These are phyloP conservation scores for Drosophila anomalata DNA, from an alignment of 2,888 invertebrate species.

Conservation along the genomic window DNA sequence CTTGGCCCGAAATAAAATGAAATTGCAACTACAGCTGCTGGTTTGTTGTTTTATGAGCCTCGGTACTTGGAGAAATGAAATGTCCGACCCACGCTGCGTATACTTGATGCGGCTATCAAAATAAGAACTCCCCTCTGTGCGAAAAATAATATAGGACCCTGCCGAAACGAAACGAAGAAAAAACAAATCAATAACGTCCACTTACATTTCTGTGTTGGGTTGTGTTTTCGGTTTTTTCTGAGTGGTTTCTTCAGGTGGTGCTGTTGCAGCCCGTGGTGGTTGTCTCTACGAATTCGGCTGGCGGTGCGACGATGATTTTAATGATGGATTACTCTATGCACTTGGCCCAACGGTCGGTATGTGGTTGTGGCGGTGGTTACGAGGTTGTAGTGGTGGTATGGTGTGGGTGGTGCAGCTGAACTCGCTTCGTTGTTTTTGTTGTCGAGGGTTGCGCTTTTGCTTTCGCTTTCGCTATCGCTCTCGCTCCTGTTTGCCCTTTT, in stretches of 20 bases:
- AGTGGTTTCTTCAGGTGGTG: conserved; percentile 21
- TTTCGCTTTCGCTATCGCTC: conserved; percentile 13
- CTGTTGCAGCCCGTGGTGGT: conserved; percentile 22
- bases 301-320: conserved; percentile 41
- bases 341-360: conserved; percentile 48
- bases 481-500: conserved; percentile 13
- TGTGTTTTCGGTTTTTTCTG: conserved; percentile 27
- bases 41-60: conserved; percentile 1
- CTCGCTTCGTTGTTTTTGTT: conserved; percentile 76
- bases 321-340: conserved; percentile 57
- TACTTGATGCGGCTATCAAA: conserved; percentile 42
- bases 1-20: not conserved
- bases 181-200: conserved; percentile 66
- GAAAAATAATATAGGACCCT: conserved; percentile 20
- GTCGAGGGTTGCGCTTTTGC: conserved; percentile 52
- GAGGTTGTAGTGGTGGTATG: conserved; percentile 13
- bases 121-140: conserved; percentile 31
- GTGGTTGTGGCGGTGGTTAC: conserved; percentile 27
- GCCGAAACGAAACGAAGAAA: conserved; percentile 10
- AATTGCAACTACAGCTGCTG: conserved; percentile 28
- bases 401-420: conserved; percentile 60
- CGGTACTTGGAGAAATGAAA: conserved; percentile 12
- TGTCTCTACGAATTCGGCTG: conserved; percentile 51
- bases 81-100: conserved; percentile 34
- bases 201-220: conserved; percentile 67